phyloP scores from a whole-genome alignment of 1,140 invertebrate species.

The Papilio helenus region DNA sequence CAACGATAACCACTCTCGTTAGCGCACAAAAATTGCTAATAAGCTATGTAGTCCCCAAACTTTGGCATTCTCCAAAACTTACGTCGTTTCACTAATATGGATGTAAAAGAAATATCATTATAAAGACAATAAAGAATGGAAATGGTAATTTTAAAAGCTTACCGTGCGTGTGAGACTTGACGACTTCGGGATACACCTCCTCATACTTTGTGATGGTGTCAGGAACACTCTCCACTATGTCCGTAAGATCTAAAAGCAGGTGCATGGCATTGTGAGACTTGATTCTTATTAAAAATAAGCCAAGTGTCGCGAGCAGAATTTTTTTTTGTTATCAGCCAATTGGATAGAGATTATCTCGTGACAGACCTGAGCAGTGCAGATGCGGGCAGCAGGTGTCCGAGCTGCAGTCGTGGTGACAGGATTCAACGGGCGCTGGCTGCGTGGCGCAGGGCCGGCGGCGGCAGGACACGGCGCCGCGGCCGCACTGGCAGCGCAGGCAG shows the following conservation, averaged over 20 bases:
- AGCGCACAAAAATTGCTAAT: background rate
- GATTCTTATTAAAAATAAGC: background rate
- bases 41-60: background rate
- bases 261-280: background rate
- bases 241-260: background rate
- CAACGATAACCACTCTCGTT: conserved; percentile 26
- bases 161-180: conserved; percentile 48
- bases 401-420: conserved; percentile 87
- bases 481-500: conserved; percentile 90
- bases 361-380: conserved; percentile 86
- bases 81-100: too few species aligned
- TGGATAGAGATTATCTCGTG: background rate
- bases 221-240: background rate
- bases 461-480: conserved; percentile 88
- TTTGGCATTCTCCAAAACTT: background rate
- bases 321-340: too few species aligned
- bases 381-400: conserved; percentile 89
- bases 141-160: background rate
- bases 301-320: too few species aligned
- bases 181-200: conserved; percentile 17
- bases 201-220: background rate
- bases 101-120: too few species aligned
- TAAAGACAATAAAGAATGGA: too few species aligned
- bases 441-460: conserved; percentile 88
- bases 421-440: conserved; percentile 87